Conservation (phyloP, 2,888 invertebrate species). For the Philhelius pedissequus region DNA sequence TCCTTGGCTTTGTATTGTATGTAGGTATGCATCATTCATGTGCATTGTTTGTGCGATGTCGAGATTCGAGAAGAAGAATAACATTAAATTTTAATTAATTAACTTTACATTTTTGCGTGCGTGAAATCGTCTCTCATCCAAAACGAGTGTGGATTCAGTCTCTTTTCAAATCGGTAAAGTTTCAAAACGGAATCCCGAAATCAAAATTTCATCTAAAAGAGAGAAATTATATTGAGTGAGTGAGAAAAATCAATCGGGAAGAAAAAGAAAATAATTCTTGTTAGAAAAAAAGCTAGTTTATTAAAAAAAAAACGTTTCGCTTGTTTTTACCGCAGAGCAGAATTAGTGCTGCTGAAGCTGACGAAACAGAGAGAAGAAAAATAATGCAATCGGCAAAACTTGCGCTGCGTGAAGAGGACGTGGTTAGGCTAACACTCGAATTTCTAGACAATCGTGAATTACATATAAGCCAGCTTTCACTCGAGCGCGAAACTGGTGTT, state of each 20-base stretch:
- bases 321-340: background rate
- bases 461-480: constrained; percentile 92
- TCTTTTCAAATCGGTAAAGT: constrained; percentile 15
- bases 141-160: constrained; percentile 20
- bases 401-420: constrained; percentile 92
- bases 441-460: constrained; percentile 93
- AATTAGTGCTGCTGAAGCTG: constrained; percentile 1
- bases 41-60: constrained; percentile 67
- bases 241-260: constrained; percentile 17
- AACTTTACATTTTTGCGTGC: constrained; percentile 40
- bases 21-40: constrained; percentile 65
- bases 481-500: constrained; percentile 96
- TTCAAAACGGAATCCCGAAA: constrained; percentile 6
- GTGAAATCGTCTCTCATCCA: constrained; percentile 56
- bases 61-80: constrained; percentile 35
- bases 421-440: constrained; percentile 90
- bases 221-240: background rate
- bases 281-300: background rate
- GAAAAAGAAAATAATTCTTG: background rate
- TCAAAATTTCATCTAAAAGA: background rate
- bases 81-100: constrained; percentile 63
- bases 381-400: constrained; percentile 90
- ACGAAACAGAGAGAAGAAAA: background rate
- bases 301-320: constrained; percentile 1
- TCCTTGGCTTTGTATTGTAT: constrained; percentile 8